Conservation (phyloP, 2,888 invertebrate species). For the Tigriopus californicus region DNA sequence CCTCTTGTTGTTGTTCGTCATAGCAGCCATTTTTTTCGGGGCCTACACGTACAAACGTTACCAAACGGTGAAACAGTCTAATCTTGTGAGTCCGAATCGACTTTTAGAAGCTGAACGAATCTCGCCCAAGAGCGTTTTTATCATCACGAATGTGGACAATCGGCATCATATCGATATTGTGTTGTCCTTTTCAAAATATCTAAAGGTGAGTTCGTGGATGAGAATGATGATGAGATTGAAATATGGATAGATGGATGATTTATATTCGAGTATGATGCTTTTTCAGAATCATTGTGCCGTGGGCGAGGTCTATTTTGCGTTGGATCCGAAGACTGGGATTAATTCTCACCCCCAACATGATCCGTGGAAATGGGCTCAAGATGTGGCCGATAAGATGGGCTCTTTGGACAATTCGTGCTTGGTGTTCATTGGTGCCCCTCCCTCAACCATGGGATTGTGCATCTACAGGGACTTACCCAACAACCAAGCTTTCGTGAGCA, state of each 20-base stretch:
- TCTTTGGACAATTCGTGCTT: neutral
- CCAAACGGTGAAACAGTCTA: neutral
- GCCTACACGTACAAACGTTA: neutral
- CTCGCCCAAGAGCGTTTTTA: neutral
- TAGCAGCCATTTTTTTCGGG: neutral
- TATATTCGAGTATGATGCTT: too few species aligned
- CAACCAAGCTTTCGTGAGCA: constrained; percentile 1
- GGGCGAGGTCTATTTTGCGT: neutral
- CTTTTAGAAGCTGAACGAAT: neutral
- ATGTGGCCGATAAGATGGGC: neutral
- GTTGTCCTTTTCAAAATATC: neutral
- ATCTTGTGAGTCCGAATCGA: neutral
- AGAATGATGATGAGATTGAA: too few species aligned
- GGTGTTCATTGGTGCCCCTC: neutral
- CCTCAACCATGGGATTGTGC: neutral
- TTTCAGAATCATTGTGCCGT: neutral
- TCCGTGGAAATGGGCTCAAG: constrained; percentile 6
- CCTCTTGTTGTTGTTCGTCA: neutral
- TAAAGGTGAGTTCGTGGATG: neutral
- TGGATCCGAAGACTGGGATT: neutral
- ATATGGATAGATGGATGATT: too few species aligned
- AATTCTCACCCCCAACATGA: neutral
- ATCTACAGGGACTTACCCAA: constrained; percentile 1
- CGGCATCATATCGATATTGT: neutral
- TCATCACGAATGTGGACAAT: neutral